Base-by-base conservation (phyloP, 2,797 vertebrate genomes). In the Carcharodon carcharias region DNA sequence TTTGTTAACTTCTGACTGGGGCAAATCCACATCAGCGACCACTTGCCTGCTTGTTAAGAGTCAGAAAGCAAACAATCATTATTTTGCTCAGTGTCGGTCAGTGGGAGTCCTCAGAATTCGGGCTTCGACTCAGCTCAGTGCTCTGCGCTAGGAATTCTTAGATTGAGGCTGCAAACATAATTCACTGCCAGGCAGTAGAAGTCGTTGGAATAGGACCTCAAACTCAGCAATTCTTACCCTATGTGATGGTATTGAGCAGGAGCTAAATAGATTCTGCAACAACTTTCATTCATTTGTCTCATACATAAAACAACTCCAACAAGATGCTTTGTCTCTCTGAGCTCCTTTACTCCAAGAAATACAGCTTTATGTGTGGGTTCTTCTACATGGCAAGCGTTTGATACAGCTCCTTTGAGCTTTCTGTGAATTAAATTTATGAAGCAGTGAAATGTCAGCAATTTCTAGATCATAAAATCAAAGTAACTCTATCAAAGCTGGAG, bases 371-470 rank as follows among this genome's bases (percentile, higher is more conserved):
- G 14, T 18, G 58, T 89, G 87, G 28, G 26, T 35, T 89, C 28
- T 16, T 89, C 54, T 31, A 35, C 87, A 89, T 6, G 31, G 11
- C 11, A 11, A 58, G 11, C 12, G 4, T 91, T 91, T 61, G 88
- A 91, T 91, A 91, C 58, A 91, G 12, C 14, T 91, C 88, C 88
- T 63, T 61, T 91, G 88, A 61, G 56, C 14, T 63, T 61, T 91
- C 31, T n/a, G 31, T 91, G 54, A 91, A 91, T 91, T n/a, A 91
- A 35, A n/a, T 91, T 91, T 61, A 91, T 91, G 54, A 61, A 91
- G 4, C 85, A 28, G 8, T 88, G 88, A 58, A 61, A 58, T n/a
- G 56, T 31, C 6, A 91, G 54, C 56, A 91, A 61, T 91, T 91
- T 61, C 88, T 61, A 5, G 54, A n/a, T 18, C 54, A 58, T 89